A percentile compares a stretch with the other conserved stretches of the same genome.
Evolutionary conservation across 2,797 vertebrate genomes (phyloP).

Genomic region (Cichlasoma orientale): DNA sequence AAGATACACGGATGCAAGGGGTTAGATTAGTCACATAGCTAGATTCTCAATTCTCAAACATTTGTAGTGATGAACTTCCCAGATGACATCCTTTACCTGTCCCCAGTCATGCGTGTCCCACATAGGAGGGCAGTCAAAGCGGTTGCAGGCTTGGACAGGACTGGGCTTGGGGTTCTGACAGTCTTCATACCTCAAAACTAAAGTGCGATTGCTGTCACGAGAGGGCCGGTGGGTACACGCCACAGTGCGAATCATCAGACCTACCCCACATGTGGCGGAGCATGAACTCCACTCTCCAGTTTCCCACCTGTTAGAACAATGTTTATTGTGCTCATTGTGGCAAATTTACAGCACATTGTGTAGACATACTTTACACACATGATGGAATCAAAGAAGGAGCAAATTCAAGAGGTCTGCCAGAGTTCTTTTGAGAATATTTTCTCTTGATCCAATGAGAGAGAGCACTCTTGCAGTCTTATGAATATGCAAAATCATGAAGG

Average conservation of each 20-base stretch:
- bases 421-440: constrained; percentile 21
- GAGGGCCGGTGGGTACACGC: constrained; percentile 85
- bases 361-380: neutral
- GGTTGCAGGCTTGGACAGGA: constrained; percentile 91
- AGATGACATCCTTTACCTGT: constrained; percentile 77
- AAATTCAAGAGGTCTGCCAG: constrained; percentile 25
- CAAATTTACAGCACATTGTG: neutral
- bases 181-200: constrained; percentile 83
- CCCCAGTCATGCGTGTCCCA: constrained; percentile 90
- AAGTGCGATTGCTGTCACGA: constrained; percentile 82
- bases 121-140: constrained; percentile 91
- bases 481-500: constrained; percentile 56
- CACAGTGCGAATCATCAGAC: constrained; percentile 90
- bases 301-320: constrained; percentile 86
- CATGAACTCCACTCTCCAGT: constrained; percentile 90
- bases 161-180: constrained; percentile 87
- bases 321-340: neutral
- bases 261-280: constrained; percentile 93
- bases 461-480: constrained; percentile 27
- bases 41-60: neutral
- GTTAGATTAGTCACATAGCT: constrained; percentile 4
- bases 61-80: neutral
- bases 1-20: constrained; percentile 11
- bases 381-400: constrained; percentile 14
- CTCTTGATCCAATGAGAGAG: constrained; percentile 29